Conservation (phyloP, 2,797 vertebrate genomes). For the Poecilia gillii region DNA sequence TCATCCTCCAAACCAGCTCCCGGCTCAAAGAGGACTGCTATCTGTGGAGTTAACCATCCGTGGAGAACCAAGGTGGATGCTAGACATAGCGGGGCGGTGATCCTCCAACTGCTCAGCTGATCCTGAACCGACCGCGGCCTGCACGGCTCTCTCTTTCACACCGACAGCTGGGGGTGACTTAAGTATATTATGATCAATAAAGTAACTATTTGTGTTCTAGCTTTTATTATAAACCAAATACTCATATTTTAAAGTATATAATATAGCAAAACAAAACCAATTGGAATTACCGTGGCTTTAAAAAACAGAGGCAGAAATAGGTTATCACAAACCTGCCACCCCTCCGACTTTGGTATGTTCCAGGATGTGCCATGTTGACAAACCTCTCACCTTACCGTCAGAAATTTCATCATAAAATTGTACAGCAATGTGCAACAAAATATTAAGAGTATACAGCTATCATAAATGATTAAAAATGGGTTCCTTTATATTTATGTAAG, state of each 20-base stretch:
- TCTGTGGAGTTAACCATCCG: slow-evolving; percentile 13
- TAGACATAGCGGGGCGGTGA: slow-evolving; percentile 37
- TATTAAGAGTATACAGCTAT: neutral
- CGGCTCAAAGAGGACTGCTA: neutral
- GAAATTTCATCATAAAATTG: slow-evolving; percentile 33
- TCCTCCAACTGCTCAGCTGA: slow-evolving; percentile 76
- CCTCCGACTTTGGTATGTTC: slow-evolving; percentile 72
- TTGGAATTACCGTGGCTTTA: neutral
- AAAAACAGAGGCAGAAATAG: neutral
- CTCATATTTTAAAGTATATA: neutral
- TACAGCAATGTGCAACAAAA: neutral
- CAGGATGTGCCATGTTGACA: slow-evolving; percentile 82
- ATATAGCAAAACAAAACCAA: too few relatives aligned
- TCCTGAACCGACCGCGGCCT: slow-evolving; percentile 32
- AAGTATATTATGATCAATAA: neutral
- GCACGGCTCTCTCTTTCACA: slow-evolving; percentile 55
- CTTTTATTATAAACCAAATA: neutral
- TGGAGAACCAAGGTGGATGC: neutral
- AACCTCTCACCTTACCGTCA: slow-evolving; percentile 70
- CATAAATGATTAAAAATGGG: neutral
- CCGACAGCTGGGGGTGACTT: slow-evolving; percentile 27
- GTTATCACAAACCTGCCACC: neutral
- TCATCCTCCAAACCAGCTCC: neutral
- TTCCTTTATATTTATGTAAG: neutral
- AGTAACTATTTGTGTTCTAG: neutral